Evolutionary conservation across 2,888 invertebrate genomes (phyloP), one percentile per base, ranked within the genome.

Genomic region (Muscina levida): DNA sequence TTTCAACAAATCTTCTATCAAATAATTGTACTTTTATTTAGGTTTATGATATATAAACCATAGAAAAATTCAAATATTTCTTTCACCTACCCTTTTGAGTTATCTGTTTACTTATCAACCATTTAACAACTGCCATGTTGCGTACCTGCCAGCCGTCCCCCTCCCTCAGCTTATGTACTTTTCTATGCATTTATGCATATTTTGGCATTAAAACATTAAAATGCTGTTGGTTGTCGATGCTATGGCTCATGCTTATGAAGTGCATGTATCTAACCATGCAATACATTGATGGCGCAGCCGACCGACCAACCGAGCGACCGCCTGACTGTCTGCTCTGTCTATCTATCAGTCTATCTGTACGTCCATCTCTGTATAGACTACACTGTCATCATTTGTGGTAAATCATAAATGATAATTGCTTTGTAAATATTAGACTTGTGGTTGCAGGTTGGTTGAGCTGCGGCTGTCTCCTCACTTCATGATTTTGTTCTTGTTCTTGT

Each of bases 331-430:
- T 15, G 31, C 42, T 51, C 19, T 22, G 6, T 51, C 51, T 10
- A 4, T 22, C 22, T 10, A 17, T 22, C 1, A 17, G 46, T 46
- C 46, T 15, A 17, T 17, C 51, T 2, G 5, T 51, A 1, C 51
- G 51, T 51, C 22, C 22, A n/a, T 51, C 51, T 22, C 15, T 31
- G 13, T 15, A 3, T 19, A 5, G 31, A 13, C 22, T 22, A 39
- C 39, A 44, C 44, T 65, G 15, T 39, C 67, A 39, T 53, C 53
- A 68, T 53, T 74, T 72, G 74, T 74, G 59, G 59, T 72, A 42
- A 72, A 75, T 42, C 71, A 74, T 71, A 44, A 59, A 66, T 17
- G 62, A 79, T 72, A 79, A 75, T 79, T 74, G 59, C 39, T 75
- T 62, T 67, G 71, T 67, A 72, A 72, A 72, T 67, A 67, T 71